A percentile compares a stretch with the other conserved stretches of the same genome.
Conservation (phyloP, 2,797 vertebrate genomes). For the Danio aesculapii region DNA sequence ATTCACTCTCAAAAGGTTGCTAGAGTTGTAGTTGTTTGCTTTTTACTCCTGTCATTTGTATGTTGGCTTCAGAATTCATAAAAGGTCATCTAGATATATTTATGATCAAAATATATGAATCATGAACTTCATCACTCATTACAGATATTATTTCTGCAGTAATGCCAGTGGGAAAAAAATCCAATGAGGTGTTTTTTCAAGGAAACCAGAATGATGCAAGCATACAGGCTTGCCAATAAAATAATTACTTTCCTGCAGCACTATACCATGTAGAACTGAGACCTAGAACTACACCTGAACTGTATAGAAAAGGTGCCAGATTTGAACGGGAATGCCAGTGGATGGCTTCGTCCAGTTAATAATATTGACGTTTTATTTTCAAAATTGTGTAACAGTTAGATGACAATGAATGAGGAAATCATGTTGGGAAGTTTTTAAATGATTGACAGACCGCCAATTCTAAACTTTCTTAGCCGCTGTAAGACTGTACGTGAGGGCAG, state of each 20-base stretch:
- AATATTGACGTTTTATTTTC: constrained; percentile 5
- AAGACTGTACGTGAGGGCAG: constrained; percentile 3
- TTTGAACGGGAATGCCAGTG: background rate
- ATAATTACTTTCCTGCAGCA: background rate
- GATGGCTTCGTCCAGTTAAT: background rate
- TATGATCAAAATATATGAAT: background rate
- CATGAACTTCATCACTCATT: background rate
- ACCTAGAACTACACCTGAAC: background rate
- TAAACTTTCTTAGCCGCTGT: background rate
- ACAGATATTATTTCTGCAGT: background rate
- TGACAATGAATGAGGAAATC: background rate
- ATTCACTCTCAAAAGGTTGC: too few species aligned
- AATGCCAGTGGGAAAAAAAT: background rate
- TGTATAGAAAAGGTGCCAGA: background rate
- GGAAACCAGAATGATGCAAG: background rate
- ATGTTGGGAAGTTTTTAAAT: background rate
- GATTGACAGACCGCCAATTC: background rate
- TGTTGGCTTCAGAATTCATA: too few species aligned
- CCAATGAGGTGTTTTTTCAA: background rate
- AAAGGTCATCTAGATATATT: background rate
- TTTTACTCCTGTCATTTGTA: background rate
- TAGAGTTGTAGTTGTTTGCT: background rate
- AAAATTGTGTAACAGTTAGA: background rate
- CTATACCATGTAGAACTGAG: background rate
- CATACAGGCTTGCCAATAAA: background rate